phyloP scores from a whole-genome alignment of 2,113 vertebrate species.

The Macrotis lagotis region DNA sequence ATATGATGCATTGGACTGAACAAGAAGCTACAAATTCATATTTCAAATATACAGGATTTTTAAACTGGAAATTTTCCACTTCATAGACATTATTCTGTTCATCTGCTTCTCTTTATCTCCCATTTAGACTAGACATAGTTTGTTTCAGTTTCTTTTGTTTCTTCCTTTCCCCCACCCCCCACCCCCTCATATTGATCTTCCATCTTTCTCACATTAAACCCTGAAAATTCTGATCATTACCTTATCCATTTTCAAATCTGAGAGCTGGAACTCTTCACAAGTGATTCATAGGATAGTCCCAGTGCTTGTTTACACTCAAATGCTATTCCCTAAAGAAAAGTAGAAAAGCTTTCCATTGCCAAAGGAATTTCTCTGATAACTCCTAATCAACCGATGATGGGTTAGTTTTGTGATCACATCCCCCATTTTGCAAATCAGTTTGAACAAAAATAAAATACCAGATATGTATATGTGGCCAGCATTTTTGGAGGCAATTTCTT shows the following conservation, averaged over 20 bases:
- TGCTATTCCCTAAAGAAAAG: constrained; percentile 67
- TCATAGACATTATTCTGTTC: constrained; percentile 52
- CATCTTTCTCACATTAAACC: constrained; percentile 55
- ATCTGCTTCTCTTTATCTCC: constrained; percentile 65
- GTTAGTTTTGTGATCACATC: background rate
- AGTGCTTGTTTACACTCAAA: constrained; percentile 68
- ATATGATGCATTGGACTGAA: constrained; percentile 56
- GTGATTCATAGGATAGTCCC: constrained; percentile 56
- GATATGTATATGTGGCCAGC: background rate
- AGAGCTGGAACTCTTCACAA: constrained; percentile 40
- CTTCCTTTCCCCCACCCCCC: constrained; percentile 3
- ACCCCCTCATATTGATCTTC: constrained; percentile 48
- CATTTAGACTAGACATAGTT: constrained; percentile 23
- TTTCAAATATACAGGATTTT: constrained; percentile 61
- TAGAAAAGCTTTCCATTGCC: background rate
- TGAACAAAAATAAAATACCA: background rate
- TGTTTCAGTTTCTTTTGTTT: constrained; percentile 11
- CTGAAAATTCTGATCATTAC: constrained; percentile 40
- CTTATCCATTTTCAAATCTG: constrained; percentile 15
- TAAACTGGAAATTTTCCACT: constrained; percentile 59
- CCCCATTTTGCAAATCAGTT: background rate
- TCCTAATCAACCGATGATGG: background rate
- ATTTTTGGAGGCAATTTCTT: background rate
- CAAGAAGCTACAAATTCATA: constrained; percentile 48
- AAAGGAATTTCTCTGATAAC: background rate